Evolutionary conservation across 2,888 invertebrate genomes (phyloP).

Genomic region (Calliphora vomitoria): DNA sequence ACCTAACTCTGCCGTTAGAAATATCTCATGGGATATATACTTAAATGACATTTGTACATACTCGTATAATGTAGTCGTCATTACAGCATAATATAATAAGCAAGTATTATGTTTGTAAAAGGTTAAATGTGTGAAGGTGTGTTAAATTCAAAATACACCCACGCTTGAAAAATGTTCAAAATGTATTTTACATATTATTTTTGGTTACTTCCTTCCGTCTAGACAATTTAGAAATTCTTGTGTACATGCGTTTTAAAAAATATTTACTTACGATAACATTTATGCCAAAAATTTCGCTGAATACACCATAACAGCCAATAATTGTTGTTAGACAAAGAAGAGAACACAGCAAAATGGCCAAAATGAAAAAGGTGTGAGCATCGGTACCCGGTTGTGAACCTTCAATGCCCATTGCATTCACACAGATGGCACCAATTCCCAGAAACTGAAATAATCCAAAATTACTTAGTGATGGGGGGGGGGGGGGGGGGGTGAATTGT

Average conservation of each 20-base stretch:
- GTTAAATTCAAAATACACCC: not conserved
- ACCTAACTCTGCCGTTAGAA: not conserved
- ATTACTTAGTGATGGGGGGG: not conserved
- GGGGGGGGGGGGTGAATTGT: not conserved
- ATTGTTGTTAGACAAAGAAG: slow-evolving; percentile 80
- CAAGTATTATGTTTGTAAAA: not conserved
- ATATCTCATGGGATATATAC: not conserved
- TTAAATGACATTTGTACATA: not conserved
- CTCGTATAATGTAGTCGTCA: not conserved
- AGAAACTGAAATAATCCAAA: slow-evolving; percentile 75
- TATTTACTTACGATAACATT: slow-evolving; percentile 78
- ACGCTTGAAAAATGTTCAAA: not conserved
- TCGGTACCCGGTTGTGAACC: slow-evolving; percentile 79
- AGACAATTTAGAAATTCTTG: not conserved
- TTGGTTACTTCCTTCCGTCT: not conserved
- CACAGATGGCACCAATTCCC: slow-evolving; percentile 78
- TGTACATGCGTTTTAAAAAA: no score
- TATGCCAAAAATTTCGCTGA: slow-evolving; percentile 79
- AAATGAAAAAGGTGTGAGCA: slow-evolving; percentile 80
- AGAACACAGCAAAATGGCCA: slow-evolving; percentile 79
- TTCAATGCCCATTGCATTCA: slow-evolving; percentile 78
- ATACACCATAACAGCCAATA: slow-evolving; percentile 80
- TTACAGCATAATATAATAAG: not conserved
- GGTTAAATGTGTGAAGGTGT: not conserved
- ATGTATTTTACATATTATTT: not conserved